Conservation (phyloP, 2,888 invertebrate genomes). For the Trichopria drosophilae region DNA sequence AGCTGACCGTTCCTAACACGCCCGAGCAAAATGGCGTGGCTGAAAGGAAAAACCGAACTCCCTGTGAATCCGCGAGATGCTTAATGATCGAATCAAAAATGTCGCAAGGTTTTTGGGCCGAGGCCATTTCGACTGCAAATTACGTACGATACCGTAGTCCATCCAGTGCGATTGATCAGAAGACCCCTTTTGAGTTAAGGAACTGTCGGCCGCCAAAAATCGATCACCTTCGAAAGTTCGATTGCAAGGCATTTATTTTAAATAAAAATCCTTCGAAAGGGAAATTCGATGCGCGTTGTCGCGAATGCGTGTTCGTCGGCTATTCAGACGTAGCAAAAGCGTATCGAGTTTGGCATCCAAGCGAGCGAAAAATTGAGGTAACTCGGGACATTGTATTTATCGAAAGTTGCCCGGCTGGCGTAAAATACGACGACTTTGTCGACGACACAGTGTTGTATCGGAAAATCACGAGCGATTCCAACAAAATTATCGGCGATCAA, state of each 20-base stretch:
- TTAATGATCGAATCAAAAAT: conserved; percentile 24
- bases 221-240: too few relatives aligned
- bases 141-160: background rate
- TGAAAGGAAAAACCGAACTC: conserved; percentile 33
- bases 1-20: conserved; percentile 38
- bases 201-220: too few relatives aligned
- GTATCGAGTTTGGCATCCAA: conserved; percentile 20
- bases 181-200: too few relatives aligned
- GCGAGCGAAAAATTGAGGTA: conserved; percentile 7
- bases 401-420: too few relatives aligned
- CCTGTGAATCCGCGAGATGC: conserved; percentile 30
- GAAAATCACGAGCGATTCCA: too few relatives aligned
- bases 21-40: conserved; percentile 44
- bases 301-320: too few relatives aligned
- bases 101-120: conserved; percentile 21
- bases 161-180: too few relatives aligned
- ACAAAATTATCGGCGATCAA: too few relatives aligned
- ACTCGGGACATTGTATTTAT: conserved; percentile 20
- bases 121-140: conserved; percentile 2
- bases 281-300: too few relatives aligned
- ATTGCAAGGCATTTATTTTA: background rate
- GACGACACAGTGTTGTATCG: too few relatives aligned
- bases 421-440: too few relatives aligned
- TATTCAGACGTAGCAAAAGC: conserved; percentile 21
- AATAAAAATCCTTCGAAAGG: too few relatives aligned